These are phyloP conservation scores for Theocolax elegans DNA, from an alignment of 1,140 invertebrate species.

Conservation along the genomic window DNA sequence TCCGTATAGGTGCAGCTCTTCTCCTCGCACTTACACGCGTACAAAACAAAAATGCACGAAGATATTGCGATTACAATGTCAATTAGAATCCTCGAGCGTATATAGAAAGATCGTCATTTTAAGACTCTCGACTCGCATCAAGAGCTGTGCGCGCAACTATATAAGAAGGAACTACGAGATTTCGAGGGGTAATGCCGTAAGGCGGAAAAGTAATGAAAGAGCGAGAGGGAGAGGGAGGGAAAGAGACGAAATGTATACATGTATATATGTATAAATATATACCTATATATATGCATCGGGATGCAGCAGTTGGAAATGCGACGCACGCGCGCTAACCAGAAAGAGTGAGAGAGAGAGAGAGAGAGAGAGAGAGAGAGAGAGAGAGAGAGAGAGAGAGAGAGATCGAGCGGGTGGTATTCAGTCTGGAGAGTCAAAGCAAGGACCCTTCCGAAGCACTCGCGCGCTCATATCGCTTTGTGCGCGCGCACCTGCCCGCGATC, in stretches of 20 bases:
- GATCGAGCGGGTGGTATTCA: slow-evolving; percentile 57
- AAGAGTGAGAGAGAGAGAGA: not conserved
- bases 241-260: slow-evolving; percentile 2
- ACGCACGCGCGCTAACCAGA: not conserved
- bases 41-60: too few species aligned
- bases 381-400: slow-evolving; percentile 15
- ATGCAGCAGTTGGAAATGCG: too few species aligned
- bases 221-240: slow-evolving; percentile 1
- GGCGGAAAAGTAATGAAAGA: not conserved
- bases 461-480: slow-evolving; percentile 33
- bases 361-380: not conserved
- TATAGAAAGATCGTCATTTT: not conserved
- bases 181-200: not conserved
- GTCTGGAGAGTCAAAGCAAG: slow-evolving; percentile 60
- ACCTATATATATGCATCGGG: too few species aligned
- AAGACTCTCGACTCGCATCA: slow-evolving; percentile 8
- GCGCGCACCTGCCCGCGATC: too few species aligned
- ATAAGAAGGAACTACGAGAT: not conserved
- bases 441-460: slow-evolving; percentile 50
- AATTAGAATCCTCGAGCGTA: not conserved
- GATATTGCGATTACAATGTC: too few species aligned
- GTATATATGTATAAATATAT: too few species aligned
- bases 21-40: too few species aligned
- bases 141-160: not conserved
- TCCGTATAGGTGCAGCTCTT: too few species aligned